Conservation (phyloP, 2,797 vertebrate genomes). For the Danionella dracula region DNA sequence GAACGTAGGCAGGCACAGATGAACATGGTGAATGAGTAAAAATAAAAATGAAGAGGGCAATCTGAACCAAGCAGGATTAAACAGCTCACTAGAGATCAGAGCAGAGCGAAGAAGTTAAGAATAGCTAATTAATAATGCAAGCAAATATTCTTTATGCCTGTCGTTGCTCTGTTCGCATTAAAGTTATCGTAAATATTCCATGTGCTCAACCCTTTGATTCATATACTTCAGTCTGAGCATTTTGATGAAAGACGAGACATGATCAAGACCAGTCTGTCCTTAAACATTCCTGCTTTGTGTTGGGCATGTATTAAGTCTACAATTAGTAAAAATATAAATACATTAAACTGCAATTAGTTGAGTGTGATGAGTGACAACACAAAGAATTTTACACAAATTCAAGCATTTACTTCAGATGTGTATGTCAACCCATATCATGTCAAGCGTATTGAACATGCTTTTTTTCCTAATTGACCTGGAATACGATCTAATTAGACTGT, state of each 20-base stretch:
- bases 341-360: no score
- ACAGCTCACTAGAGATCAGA: neutral
- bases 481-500: neutral
- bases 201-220: neutral
- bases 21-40: neutral
- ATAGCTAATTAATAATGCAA: constrained; percentile 8
- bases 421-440: no score
- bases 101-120: neutral
- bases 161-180: neutral
- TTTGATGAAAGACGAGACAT: neutral
- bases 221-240: neutral
- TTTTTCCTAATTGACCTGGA: neutral
- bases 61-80: neutral
- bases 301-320: no score
- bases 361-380: no score
- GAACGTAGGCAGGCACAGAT: neutral
- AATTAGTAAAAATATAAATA: no score
- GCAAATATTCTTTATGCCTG: neutral
- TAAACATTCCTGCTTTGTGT: no score
- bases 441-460: neutral
- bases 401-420: no score
- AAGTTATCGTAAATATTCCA: neutral
- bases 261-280: neutral
- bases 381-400: no score
- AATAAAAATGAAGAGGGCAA: neutral